Evolutionary conservation across 2,888 invertebrate species (phyloP).

Genomic region (Ichneumoninae sp.): DNA sequence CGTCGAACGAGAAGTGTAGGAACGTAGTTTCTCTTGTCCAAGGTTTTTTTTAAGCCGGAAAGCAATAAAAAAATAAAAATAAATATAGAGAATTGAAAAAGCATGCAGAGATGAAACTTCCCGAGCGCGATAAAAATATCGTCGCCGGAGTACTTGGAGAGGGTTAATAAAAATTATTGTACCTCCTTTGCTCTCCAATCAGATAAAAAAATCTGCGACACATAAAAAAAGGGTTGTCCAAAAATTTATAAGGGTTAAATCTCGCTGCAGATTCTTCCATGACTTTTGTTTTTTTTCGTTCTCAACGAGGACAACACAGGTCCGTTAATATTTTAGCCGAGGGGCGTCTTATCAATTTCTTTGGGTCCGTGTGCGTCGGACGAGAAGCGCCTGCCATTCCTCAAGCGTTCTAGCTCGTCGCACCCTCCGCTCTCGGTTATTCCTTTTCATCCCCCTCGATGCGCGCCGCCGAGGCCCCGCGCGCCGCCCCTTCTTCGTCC

Average conservation of each 20-base stretch:
- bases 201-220: background rate
- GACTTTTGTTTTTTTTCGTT: background rate
- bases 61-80: constrained; percentile 10
- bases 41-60: constrained; percentile 18
- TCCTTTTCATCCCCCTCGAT: constrained; percentile 55
- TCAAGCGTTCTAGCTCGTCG: constrained; percentile 70
- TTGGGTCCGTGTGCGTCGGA: constrained; percentile 65
- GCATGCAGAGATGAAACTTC: background rate
- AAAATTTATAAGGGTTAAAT: constrained; percentile 2
- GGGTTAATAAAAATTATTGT: too few relatives aligned
- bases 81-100: background rate
- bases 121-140: background rate
- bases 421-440: constrained; percentile 51
- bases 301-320: constrained; percentile 56
- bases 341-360: constrained; percentile 79
- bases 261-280: background rate
- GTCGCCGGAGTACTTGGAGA: too few relatives aligned
- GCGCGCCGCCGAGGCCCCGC: constrained; percentile 53
- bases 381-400: constrained; percentile 72
- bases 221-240: background rate
- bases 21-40: background rate
- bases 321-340: constrained; percentile 78
- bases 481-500: constrained; percentile 4
- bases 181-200: too few relatives aligned
- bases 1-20: constrained; percentile 61